Evolutionary conservation across 1,140 invertebrate species (phyloP), one percentile per base, ranked within the genome.

Genomic region (Leucophenga varia): DNA sequence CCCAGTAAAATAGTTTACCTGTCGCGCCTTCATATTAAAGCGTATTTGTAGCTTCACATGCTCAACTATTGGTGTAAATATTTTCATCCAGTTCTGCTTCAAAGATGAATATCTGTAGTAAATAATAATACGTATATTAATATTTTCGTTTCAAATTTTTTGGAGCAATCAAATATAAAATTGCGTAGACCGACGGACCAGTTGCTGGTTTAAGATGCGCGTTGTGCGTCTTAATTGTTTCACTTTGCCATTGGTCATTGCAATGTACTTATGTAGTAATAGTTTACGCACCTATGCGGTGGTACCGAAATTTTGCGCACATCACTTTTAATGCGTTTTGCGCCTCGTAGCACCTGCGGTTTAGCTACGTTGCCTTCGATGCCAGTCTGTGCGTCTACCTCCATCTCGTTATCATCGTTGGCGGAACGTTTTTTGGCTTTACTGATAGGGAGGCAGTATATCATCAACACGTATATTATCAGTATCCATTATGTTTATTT

Each of bases 31-130:
- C 34, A 95, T 79, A 78, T 99, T 98, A 65, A 97, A 99, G 45
- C 96, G 79, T 35, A 98, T 87, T 80, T 98, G 92, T 12, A 99
- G 78, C 52, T 96, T 83, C 22, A 99, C 79, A 76, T 98, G 90
- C 75, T 99, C 93, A 4, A 98, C 95, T 19, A 99, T 82, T 0
- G 96, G 95, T 41, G 89, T 91, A 65, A 96, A 97, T 57, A 99
- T 95, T 78, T 98, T 95, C 75, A 94, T 79, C 97, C 97, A 99
- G 68, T 92, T 93, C 71, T 97, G 89, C 78, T 97, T 97, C 1
- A 99, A 69, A 12, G 95, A 93, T 21, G 90, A 88, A 61, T 95
- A 95, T 75, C 97, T 85, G 75, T 85, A 84, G 37, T 84, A 74
- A 85, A 84, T n/a, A 37, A 50, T 32, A 20, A 16, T 43, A 38